These are phyloP conservation scores for Brachystomella parvula DNA, from an alignment of 1,140 invertebrate genomes.

Conservation along the genomic window DNA sequence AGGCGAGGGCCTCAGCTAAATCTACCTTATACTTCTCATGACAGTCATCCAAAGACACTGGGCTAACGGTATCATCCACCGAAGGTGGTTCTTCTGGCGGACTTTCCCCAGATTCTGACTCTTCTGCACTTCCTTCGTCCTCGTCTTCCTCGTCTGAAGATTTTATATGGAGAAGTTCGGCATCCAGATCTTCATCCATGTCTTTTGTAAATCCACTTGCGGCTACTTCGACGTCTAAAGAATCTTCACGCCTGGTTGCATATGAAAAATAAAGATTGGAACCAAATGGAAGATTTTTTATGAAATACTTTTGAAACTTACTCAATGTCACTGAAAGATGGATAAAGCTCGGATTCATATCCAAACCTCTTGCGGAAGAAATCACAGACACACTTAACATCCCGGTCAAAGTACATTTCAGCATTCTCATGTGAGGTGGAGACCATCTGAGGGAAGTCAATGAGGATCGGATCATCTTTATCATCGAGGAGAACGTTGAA, in stretches of 20 bases:
- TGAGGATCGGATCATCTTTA: constrained; percentile 73
- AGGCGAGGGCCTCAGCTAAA: constrained; percentile 9
- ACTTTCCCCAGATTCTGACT: constrained; percentile 17
- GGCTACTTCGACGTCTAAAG: constrained; percentile 76
- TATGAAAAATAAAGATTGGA: constrained; percentile 21
- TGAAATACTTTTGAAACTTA: too few relatives aligned
- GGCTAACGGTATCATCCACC: constrained; percentile 12
- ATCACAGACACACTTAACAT: constrained; percentile 83
- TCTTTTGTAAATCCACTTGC: constrained; percentile 85
- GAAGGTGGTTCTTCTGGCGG: too few relatives aligned
- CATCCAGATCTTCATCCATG: constrained; percentile 64
- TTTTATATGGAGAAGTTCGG: constrained; percentile 10
- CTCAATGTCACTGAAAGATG: constrained; percentile 71
- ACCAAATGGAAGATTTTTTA: constrained; percentile 10
- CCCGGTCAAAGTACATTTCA: constrained; percentile 86
- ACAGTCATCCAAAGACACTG: not conserved
- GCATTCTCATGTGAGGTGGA: constrained; percentile 88
- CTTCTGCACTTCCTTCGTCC: constrained; percentile 40
- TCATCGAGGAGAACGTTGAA: constrained; percentile 90
- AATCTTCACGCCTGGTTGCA: constrained; percentile 60
- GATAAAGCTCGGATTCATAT: constrained; percentile 82
- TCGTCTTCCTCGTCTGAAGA: constrained; percentile 41
- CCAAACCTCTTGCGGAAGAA: constrained; percentile 88
- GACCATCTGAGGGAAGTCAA: constrained; percentile 99
- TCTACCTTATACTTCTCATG: not conserved